Percentiles rank a stretch among this genome's conserved stretches.
phyloP scores from a whole-genome alignment of 1,140 invertebrate species.

The Intoshia linei region DNA sequence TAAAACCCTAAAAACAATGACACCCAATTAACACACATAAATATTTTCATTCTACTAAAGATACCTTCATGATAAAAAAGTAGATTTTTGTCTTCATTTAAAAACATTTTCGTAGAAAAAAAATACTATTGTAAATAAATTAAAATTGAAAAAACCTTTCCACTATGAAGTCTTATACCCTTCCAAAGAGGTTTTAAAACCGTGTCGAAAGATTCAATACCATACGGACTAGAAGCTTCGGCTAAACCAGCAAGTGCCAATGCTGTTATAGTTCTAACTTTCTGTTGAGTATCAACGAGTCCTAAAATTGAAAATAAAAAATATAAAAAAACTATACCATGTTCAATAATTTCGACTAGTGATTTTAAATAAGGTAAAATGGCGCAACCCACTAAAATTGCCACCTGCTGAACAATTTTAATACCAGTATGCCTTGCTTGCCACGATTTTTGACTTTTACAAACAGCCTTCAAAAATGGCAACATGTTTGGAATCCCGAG shows the following conservation, averaged over 20 bases:
- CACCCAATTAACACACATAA: too few species aligned
- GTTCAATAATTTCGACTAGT: conserved; percentile 94
- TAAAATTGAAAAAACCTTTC: conserved; percentile 30
- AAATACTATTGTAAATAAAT: too few species aligned
- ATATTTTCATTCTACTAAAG: too few species aligned
- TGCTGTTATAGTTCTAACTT: conserved; percentile 72
- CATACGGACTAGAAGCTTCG: conserved; percentile 90
- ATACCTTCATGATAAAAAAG: too few species aligned
- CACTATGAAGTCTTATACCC: conserved; percentile 80
- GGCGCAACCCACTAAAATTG: conserved; percentile 96
- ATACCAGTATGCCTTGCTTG: conserved; percentile 92
- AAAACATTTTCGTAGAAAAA: too few species aligned
- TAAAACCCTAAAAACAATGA: too few species aligned
- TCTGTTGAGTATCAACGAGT: conserved; percentile 37
- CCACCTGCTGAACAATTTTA: conserved; percentile 97
- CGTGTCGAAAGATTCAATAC: conserved; percentile 96
- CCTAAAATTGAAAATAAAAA: conserved; percentile 14
- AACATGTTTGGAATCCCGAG: conserved; percentile 79
- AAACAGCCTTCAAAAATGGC: conserved; percentile 93
- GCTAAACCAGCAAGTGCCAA: conserved; percentile 68
- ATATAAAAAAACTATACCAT: conserved; percentile 42
- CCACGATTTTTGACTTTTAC: conserved; percentile 95
- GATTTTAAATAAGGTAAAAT: conserved; percentile 87
- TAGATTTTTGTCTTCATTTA: too few species aligned
- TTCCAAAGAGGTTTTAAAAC: conserved; percentile 96